Conservation (phyloP, 2,113 vertebrate species). For the Petrocephalus microphthalmus region DNA sequence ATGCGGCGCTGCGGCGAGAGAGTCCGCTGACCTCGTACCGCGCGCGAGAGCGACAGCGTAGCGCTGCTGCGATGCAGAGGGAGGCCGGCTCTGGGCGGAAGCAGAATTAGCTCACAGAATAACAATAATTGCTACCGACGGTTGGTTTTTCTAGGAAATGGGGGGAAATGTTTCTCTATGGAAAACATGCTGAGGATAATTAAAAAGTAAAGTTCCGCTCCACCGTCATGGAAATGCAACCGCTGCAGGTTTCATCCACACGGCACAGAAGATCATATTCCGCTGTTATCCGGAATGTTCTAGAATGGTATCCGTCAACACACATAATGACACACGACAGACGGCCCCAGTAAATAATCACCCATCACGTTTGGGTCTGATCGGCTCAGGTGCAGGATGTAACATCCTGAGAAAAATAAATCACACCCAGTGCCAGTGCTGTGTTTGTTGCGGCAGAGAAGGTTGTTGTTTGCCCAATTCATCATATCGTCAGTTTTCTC, state of each 20-base stretch:
- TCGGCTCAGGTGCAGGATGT: neutral
- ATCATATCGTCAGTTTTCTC: slow-evolving; percentile 1
- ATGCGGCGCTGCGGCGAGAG: neutral
- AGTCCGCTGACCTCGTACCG: neutral
- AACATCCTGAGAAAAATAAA: neutral
- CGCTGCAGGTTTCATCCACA: neutral
- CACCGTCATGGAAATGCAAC: neutral
- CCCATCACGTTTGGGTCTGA: neutral
- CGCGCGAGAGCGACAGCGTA: neutral
- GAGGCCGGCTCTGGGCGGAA: too few relatives aligned
- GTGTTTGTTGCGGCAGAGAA: neutral
- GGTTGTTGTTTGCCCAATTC: slow-evolving; percentile 11
- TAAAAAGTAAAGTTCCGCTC: neutral
- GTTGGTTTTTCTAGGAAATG: neutral
- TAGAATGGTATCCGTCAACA: neutral
- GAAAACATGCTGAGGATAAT: neutral
- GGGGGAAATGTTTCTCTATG: neutral
- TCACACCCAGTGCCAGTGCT: neutral
- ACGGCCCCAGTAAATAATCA: neutral
- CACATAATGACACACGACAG: neutral
- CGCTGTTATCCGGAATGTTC: neutral
- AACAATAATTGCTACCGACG: neutral
- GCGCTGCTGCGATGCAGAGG: neutral
- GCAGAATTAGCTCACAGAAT: neutral
- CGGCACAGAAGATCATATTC: neutral